Base-by-base conservation (phyloP, 2,113 vertebrate species). In the Silurus meridionalis region DNA sequence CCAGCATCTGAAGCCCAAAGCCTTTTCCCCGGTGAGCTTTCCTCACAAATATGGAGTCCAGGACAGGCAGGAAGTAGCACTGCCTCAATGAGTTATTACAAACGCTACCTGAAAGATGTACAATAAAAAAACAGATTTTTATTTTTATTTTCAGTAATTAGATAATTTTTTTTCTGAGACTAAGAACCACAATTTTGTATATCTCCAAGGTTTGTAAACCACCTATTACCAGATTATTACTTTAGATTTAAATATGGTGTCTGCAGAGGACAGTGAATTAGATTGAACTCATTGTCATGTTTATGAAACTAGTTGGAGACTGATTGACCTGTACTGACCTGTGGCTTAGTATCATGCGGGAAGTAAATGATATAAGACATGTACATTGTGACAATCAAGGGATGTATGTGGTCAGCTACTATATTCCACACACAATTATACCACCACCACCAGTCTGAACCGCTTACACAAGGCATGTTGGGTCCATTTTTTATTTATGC, bases 41-140 rank as follows among this genome's bases (percentile, higher is more conserved):
- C 86, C 96, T 96, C 55, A 98, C 92, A 93, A 96, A 98, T 82
- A 97, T 93, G 50, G 97, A 96, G 89, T 98, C 95, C 91, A 98
- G 93, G 85, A 98, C 95, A 13, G 97, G 94, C 80, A 98, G 90
- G 10, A 92, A 93, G 57, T 97, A 97, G 79, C 83, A 91, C 80
- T 94, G 92, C 55, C 37, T 92, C 82, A 90, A 28, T 66, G 87
- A 91, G 13, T 90, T 86, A 8, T 48, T 66, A 87, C 90, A 95
- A 63, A 87, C 19, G 82, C 94, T 97, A 88, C 96, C 97, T 98
- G 89, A 58, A 92, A 91, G 7, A 85, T 58, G 0, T 25, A 37
- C 37, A 60, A 63, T 28, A 82, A 83, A 85, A 50, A 85, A 23
- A 85, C 25, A 10, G 4, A 23, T 13, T 50, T 4, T 14, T 53